A percentile compares a stretch with the other conserved stretches of the same genome.
These are phyloP conservation scores for Limnothrissa miodon DNA, from an alignment of 2,113 vertebrate genomes.

Conservation along the genomic window DNA sequence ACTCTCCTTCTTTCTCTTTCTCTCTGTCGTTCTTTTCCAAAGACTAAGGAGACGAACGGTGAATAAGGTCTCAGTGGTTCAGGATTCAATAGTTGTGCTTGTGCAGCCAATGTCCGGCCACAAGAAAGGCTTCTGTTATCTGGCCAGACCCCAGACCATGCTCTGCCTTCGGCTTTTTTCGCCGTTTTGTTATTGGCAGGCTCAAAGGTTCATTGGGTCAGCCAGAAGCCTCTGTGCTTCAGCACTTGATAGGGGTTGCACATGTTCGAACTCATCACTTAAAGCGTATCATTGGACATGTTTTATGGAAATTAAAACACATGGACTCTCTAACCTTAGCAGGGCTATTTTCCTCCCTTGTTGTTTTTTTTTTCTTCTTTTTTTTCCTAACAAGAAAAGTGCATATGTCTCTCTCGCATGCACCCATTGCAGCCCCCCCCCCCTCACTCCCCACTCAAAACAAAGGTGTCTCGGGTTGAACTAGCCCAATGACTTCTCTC, in stretches of 20 bases:
- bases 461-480: slow-evolving; percentile 28
- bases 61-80: slow-evolving; percentile 39
- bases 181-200: slow-evolving; percentile 48
- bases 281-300: slow-evolving; percentile 32
- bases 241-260: slow-evolving; percentile 28
- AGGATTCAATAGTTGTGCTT: slow-evolving; percentile 43
- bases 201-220: slow-evolving; percentile 48
- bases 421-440: background rate
- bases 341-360: background rate
- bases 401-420: background rate
- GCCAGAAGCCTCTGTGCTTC: slow-evolving; percentile 48
- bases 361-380: background rate
- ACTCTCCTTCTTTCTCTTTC: background rate
- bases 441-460: background rate
- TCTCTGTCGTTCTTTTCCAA: slow-evolving; percentile 40
- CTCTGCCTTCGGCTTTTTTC: slow-evolving; percentile 35
- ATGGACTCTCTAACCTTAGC: slow-evolving; percentile 27
- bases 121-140: slow-evolving; percentile 45
- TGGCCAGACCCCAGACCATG: slow-evolving; percentile 40
- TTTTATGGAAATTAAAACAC: slow-evolving; percentile 23
- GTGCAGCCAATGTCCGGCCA: slow-evolving; percentile 36
- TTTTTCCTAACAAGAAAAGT: background rate
- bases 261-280: slow-evolving; percentile 47
- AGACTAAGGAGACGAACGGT: slow-evolving; percentile 30
- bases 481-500: slow-evolving; percentile 7